Evolutionary conservation across 2,797 vertebrate species (phyloP), one percentile per base, ranked within the genome.

Genomic region (Cichlasoma orientale): DNA sequence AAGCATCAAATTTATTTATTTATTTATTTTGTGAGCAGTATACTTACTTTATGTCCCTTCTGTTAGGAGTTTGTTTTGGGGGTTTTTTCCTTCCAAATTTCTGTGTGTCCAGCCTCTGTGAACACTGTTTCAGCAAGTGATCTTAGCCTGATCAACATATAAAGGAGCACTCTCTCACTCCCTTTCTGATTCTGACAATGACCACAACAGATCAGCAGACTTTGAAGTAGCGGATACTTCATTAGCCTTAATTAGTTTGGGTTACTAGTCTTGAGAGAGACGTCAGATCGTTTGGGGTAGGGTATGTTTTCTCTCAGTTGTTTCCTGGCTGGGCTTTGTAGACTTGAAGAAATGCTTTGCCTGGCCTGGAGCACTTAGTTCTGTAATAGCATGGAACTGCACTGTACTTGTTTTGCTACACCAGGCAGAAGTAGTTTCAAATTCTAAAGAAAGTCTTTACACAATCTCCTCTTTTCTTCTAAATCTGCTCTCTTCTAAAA

Each of bases 211-310:
- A 52, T 83, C 85, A 79, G 63, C 56, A 57, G 70, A 76, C 91
- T 95, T 95, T 95, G 90, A 95, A 92, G 89, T 74, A 77, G 72
- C 54, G 73, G 88, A 89, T 85, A 90, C 88, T 92, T 93, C 90
- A 93, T 95, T 92, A 89, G 86, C 82, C 89, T 89, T 90, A 90
- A 94, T 94, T 92, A 90, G 90, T 82, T 61, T 77, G 79, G 84
- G 83, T 85, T 82, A 83, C 78, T 80, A 29, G 89, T 88, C 88
- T 70, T 69, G 58, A 77, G 71, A 61, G 74, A 74, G 79, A 63
- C 74, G 56, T 86, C 56, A 68, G 56, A 86, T 77, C 56, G 80
- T 80, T 86, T 84, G 75, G 75, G 78, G 82, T 5, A 54, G 79
- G 76, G 77, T 74, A 27, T 9, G 47, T 78, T 82, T 81, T 78